Percentiles rank a stretch among this genome's conserved stretches.
These are phyloP conservation scores for Drosophila gunungcola DNA, from an alignment of 1,140 invertebrate genomes.

Conservation along the genomic window DNA sequence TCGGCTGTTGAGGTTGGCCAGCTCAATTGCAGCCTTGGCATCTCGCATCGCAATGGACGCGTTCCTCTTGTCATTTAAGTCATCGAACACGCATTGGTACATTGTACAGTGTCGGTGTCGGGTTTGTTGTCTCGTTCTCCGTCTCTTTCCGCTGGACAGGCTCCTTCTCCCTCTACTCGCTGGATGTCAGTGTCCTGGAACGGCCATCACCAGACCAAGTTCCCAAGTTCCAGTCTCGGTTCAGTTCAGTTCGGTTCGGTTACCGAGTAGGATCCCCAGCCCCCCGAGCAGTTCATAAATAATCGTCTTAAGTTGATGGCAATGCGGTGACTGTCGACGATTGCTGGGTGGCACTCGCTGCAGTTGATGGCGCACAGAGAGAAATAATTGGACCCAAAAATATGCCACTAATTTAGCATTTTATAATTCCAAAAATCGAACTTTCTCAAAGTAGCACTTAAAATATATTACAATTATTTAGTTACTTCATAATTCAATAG, in stretches of 20 bases:
- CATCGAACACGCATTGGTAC: conserved; percentile 84
- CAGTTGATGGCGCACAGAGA: conserved; percentile 45
- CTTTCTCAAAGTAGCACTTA: background rate
- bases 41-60: conserved; percentile 44
- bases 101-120: conserved; percentile 68
- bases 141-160: conserved; percentile 1
- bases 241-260: background rate
- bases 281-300: conserved; percentile 78
- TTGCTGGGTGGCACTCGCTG: conserved; percentile 54
- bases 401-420: background rate
- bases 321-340: conserved; percentile 62
- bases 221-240: conserved; percentile 15
- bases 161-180: conserved; percentile 3
- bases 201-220: conserved; percentile 49
- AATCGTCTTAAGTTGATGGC: conserved; percentile 83
- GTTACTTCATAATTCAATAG: too few relatives aligned
- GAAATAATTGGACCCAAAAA: background rate
- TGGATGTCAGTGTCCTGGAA: conserved; percentile 77
- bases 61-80: conserved; percentile 80
- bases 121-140: conserved; percentile 34
- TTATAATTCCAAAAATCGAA: too few relatives aligned
- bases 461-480: background rate
- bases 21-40: conserved; percentile 41
- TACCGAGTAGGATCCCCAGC: conserved; percentile 7
- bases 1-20: conserved; percentile 31